A percentile compares a stretch with the other conserved stretches of the same genome.
Conservation (phyloP, 1,140 invertebrate genomes). For the Drosophila mauritiana region DNA sequence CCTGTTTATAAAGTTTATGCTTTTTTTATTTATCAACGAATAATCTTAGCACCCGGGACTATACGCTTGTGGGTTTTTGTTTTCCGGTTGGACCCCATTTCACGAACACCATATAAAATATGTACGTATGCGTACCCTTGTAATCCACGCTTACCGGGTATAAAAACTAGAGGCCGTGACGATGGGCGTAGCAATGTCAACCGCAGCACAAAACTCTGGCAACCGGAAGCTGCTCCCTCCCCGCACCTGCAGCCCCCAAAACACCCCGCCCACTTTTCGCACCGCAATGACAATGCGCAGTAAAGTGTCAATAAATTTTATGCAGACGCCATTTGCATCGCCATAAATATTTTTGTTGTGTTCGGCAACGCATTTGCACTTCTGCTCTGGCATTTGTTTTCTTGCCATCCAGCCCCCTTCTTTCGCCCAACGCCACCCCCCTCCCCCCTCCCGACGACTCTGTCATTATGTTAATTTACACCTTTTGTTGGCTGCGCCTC, state of each 20-base stretch:
- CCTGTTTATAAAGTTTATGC: too few relatives aligned
- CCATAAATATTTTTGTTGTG: constrained; percentile 71
- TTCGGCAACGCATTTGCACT: constrained; percentile 17
- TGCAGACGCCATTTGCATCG: constrained; percentile 79
- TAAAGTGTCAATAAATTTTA: constrained; percentile 82
- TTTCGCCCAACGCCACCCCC: too few relatives aligned
- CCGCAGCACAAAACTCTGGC: constrained; percentile 59
- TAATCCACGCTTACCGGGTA: background rate
- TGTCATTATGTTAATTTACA: constrained; percentile 77
- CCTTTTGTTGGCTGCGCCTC: constrained; percentile 45
- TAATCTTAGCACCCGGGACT: too few relatives aligned
- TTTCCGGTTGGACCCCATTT: too few relatives aligned
- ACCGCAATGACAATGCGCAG: constrained; percentile 69
- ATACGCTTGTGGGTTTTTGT: too few relatives aligned
- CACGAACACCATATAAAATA: background rate
- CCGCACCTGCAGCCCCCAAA: background rate
- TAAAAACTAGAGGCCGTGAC: constrained; percentile 28
- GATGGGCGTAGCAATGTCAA: constrained; percentile 69
- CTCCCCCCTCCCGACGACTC: background rate
- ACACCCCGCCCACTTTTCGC: background rate
- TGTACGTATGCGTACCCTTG: constrained; percentile 2
- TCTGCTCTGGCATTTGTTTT: constrained; percentile 33
- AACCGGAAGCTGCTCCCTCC: constrained; percentile 46
- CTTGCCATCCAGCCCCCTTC: background rate
- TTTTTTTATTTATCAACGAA: too few relatives aligned